phyloP scores from a whole-genome alignment of 2,113 vertebrate species.

The Cinclus cinclus region DNA sequence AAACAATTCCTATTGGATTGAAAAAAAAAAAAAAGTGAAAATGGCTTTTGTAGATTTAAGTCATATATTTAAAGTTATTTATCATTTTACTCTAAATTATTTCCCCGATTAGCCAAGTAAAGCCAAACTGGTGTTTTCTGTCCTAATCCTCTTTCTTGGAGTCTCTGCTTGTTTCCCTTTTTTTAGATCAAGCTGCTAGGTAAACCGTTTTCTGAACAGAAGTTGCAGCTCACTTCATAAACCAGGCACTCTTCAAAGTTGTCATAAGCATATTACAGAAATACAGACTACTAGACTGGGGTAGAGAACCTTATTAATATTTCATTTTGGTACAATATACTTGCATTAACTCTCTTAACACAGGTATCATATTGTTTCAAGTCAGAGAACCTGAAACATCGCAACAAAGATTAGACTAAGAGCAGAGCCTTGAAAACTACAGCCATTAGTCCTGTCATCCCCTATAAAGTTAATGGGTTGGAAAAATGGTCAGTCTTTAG shows the following conservation, averaged over 20 bases:
- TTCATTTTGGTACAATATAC: slow-evolving; percentile 68
- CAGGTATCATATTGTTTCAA: slow-evolving; percentile 67
- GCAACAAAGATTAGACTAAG: slow-evolving; percentile 64
- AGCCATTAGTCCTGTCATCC: slow-evolving; percentile 68
- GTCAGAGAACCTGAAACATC: slow-evolving; percentile 48
- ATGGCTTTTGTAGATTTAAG: neutral
- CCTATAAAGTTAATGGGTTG: slow-evolving; percentile 71
- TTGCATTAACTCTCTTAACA: slow-evolving; percentile 68
- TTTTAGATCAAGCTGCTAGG: neutral
- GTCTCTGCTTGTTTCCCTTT: neutral
- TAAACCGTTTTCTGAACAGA: slow-evolving; percentile 45
- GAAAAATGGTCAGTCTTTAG: slow-evolving; percentile 73
- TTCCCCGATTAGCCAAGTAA: slow-evolving; percentile 52
- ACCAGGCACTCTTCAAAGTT: slow-evolving; percentile 46
- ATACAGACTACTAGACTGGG: slow-evolving; percentile 17
- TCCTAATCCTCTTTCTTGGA: slow-evolving; percentile 42
- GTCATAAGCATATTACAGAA: slow-evolving; percentile 50
- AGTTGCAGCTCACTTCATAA: slow-evolving; percentile 57
- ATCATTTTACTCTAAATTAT: slow-evolving; percentile 17
- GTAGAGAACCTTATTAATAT: slow-evolving; percentile 63
- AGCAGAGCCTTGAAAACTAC: slow-evolving; percentile 63
- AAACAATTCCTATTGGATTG: neutral
- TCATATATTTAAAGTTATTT: neutral
- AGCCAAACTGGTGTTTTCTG: slow-evolving; percentile 48
- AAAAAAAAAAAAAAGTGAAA: neutral